These are phyloP conservation scores for Chascanopsetta lugubris DNA, from an alignment of 2,113 vertebrate species.

Conservation along the genomic window DNA sequence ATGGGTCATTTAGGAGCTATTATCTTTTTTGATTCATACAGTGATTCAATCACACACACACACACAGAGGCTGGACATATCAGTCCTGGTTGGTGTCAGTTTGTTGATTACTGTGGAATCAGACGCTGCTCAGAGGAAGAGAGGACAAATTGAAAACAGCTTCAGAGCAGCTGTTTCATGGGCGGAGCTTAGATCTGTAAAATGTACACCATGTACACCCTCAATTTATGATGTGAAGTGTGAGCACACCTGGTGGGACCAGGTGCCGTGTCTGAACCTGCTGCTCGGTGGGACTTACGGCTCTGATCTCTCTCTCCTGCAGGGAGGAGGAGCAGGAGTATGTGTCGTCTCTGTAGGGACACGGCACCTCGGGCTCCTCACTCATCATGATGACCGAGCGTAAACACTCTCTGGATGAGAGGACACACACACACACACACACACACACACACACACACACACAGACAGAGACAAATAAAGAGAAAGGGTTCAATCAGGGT, in stretches of 20 bases:
- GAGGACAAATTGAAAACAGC: constrained; percentile 6
- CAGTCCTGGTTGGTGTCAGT: too few species aligned
- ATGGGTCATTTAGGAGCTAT: too few species aligned
- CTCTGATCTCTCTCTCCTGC: constrained; percentile 88
- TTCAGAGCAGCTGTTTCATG: background rate
- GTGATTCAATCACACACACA: too few species aligned
- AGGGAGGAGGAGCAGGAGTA: constrained; percentile 84
- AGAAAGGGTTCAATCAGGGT: too few species aligned
- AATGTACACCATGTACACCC: too few species aligned
- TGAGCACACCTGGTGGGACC: too few species aligned
- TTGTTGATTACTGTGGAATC: too few species aligned
- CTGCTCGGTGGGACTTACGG: constrained; percentile 75
- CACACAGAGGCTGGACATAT: too few species aligned
- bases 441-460: background rate
- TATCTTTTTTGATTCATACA: too few species aligned
- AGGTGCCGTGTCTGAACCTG: background rate
- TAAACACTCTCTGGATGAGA: constrained; percentile 81
- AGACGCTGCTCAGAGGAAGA: background rate
- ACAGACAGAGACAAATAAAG: background rate
- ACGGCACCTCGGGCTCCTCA: constrained; percentile 85
- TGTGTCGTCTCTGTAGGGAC: constrained; percentile 85
- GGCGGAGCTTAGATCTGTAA: too few species aligned
- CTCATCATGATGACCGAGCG: constrained; percentile 85
- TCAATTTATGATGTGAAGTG: too few species aligned
- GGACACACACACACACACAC: background rate